Evolutionary conservation across 1,140 invertebrate species (phyloP).

Genomic region (Tribolium madens): DNA sequence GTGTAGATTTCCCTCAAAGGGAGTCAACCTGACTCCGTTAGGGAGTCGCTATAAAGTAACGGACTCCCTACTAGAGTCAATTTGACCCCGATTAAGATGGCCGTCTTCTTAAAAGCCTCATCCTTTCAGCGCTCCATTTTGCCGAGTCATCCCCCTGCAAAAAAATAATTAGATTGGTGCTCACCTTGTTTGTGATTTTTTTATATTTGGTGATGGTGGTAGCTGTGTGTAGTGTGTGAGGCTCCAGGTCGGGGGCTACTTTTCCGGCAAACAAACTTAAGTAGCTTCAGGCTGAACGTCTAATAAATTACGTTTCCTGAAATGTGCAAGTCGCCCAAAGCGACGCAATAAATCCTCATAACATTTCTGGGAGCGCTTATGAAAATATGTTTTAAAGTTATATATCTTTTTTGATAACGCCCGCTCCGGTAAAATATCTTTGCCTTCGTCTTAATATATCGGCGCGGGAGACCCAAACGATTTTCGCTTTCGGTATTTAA

Average conservation of each 20-base stretch:
- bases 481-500: neutral
- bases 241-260: neutral
- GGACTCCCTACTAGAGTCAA: conserved; percentile 98
- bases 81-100: conserved; percentile 86
- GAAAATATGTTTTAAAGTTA: conserved; percentile 57
- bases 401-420: conserved; percentile 55
- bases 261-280: conserved; percentile 1
- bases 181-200: neutral
- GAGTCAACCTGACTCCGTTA: conserved; percentile 96
- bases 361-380: conserved; percentile 51
- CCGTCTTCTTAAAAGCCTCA: conserved; percentile 37
- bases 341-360: conserved; percentile 57
- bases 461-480: neutral
- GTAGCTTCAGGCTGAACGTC: conserved; percentile 17
- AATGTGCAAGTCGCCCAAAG: conserved; percentile 55
- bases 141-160: neutral
- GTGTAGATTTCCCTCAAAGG: conserved; percentile 72
- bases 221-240: neutral
- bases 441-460: neutral
- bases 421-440: conserved; percentile 21
- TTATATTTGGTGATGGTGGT: neutral
- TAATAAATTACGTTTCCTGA: conserved; percentile 57
- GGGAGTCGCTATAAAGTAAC: conserved; percentile 88
- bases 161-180: conserved; percentile 31
- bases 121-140: neutral